Evolutionary conservation across 1,140 invertebrate genomes (phyloP).

Genomic region (Lerema accius): DNA sequence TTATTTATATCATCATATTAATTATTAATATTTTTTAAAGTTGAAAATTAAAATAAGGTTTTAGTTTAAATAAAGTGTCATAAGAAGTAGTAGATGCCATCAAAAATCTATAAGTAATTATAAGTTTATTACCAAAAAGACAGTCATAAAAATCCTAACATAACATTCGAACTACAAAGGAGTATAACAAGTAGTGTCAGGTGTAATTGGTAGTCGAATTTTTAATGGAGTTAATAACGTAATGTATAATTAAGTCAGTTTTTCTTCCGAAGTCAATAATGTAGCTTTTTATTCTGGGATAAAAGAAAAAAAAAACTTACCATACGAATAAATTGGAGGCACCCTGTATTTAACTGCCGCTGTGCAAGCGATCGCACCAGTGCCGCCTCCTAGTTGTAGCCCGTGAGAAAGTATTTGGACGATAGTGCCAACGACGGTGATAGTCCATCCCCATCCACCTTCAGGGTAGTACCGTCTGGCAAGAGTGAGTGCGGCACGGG

Average conservation of each 20-base stretch:
- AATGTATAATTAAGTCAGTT: neutral
- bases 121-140: too few relatives aligned
- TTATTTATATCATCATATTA: too few relatives aligned
- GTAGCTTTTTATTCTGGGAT: neutral
- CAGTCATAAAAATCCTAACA: too few relatives aligned
- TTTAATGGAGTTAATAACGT: too few relatives aligned
- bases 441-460: constrained; percentile 92
- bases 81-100: too few relatives aligned
- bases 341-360: constrained; percentile 68
- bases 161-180: too few relatives aligned
- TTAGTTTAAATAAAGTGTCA: too few relatives aligned
- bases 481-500: constrained; percentile 75
- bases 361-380: constrained; percentile 69
- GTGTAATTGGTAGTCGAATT: too few relatives aligned
- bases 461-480: constrained; percentile 90
- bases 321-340: constrained; percentile 68
- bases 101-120: too few relatives aligned
- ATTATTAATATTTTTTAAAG: too few relatives aligned
- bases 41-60: too few relatives aligned
- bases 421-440: constrained; percentile 86
- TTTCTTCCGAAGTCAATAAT: neutral
- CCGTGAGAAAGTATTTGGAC: constrained; percentile 87
- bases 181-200: too few relatives aligned
- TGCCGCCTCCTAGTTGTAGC: constrained; percentile 83
- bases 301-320: constrained; percentile 51